Percentiles rank a stretch among this genome's conserved stretches.
Conservation (phyloP, 2,888 invertebrate genomes). For the Scaptomyza tumidula region DNA sequence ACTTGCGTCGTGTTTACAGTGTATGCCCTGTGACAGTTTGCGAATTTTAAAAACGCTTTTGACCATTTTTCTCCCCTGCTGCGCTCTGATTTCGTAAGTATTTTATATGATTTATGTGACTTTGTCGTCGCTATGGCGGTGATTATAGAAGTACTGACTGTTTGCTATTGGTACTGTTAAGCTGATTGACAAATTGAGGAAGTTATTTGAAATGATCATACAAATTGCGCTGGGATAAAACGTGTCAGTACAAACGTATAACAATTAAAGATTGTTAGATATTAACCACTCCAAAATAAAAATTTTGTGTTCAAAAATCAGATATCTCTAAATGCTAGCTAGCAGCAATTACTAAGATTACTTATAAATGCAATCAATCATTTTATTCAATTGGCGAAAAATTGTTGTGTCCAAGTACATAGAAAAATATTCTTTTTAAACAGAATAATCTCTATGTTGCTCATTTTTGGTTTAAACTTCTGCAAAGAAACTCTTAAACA, state of each 20-base stretch:
- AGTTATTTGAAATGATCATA: constrained; percentile 37
- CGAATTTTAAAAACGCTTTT: constrained; percentile 68
- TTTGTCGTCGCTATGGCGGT: constrained; percentile 9
- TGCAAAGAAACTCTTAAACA: not conserved
- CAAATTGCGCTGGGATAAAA: constrained; percentile 24
- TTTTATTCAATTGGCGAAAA: constrained; percentile 2
- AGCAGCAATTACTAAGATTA: not conserved
- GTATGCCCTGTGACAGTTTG: constrained; percentile 62
- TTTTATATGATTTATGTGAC: constrained; percentile 65
- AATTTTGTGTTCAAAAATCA: not conserved
- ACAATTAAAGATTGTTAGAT: constrained; percentile 6
- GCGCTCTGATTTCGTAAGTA: constrained; percentile 52
- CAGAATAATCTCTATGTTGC: not conserved
- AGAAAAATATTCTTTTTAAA: not conserved
- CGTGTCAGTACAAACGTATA: constrained; percentile 5
- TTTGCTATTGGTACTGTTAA: constrained; percentile 25
- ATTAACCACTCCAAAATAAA: not conserved
- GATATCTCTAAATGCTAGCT: not conserved
- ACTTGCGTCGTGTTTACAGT: constrained; percentile 68
- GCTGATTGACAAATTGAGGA: constrained; percentile 51
- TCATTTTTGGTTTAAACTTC: not conserved
- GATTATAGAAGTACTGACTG: constrained; percentile 34
- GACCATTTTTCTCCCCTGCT: constrained; percentile 35
- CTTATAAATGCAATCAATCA: not conserved
- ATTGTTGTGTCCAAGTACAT: not conserved